phyloP scores from a whole-genome alignment of 1,140 invertebrate species.

The Drosophila novamexicana region DNA sequence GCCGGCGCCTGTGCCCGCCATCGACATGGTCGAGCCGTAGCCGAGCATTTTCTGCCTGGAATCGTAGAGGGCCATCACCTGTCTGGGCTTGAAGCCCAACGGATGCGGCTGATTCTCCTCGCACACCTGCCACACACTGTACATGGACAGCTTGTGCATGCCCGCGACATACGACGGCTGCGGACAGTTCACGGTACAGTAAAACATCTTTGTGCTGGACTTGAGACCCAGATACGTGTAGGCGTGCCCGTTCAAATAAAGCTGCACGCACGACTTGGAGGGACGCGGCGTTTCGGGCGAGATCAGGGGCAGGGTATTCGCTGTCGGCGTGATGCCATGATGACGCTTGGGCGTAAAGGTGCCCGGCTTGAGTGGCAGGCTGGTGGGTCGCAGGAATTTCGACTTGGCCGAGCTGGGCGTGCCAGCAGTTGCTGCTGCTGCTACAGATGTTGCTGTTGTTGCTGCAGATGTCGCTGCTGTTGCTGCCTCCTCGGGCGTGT shows the following conservation, averaged over 20 bases:
- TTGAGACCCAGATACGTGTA: conserved; percentile 96
- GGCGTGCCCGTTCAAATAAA: conserved; percentile 95
- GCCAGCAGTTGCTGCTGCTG: neutral
- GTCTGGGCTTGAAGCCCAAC: conserved; percentile 88
- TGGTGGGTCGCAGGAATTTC: conserved; percentile 91
- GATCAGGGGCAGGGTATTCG: conserved; percentile 90
- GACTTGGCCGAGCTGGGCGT: conserved; percentile 41
- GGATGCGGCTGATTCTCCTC: conserved; percentile 90
- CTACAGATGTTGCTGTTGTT: neutral
- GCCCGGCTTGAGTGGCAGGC: conserved; percentile 91
- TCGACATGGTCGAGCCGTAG: conserved; percentile 71
- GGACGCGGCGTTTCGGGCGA: conserved; percentile 96
- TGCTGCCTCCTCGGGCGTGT: conserved; percentile 46
- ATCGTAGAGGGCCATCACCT: conserved; percentile 89
- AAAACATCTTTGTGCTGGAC: conserved; percentile 95
- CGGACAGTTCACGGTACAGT: conserved; percentile 95
- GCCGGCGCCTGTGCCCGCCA: conserved; percentile 46
- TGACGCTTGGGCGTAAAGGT: conserved; percentile 91
- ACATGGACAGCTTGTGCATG: conserved; percentile 97
- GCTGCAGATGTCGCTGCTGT: neutral
- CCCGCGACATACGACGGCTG: conserved; percentile 97
- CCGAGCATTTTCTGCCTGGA: conserved; percentile 88
- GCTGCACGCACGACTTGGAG: conserved; percentile 93
- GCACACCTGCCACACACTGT: conserved; percentile 97
- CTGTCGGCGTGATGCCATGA: conserved; percentile 90